A percentile compares a stretch with the other conserved stretches of the same genome.
phyloP scores from a whole-genome alignment of 1,140 invertebrate genomes.

The Conus betulinus region DNA sequence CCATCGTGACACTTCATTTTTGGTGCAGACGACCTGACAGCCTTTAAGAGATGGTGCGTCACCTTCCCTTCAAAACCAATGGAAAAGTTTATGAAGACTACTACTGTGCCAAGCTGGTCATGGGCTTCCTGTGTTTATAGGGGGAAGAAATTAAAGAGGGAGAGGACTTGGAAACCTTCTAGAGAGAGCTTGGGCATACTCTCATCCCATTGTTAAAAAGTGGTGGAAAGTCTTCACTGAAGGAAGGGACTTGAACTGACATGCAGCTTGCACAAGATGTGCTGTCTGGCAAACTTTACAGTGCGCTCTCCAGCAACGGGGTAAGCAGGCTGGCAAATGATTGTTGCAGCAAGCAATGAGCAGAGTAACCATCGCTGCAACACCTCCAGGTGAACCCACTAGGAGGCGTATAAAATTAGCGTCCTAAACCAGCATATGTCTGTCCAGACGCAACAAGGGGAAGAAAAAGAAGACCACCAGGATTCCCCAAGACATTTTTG shows the following conservation, averaged over 20 bases:
- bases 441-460: not conserved
- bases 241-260: not conserved
- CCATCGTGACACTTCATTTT: constrained; percentile 28
- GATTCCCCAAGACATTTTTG: constrained; percentile 5
- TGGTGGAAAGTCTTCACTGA: not conserved
- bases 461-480: constrained; percentile 18
- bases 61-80: no score
- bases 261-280: constrained; percentile 1
- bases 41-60: no score
- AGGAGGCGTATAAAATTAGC: constrained; percentile 28
- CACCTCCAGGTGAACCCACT: constrained; percentile 15
- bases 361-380: not conserved
- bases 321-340: not conserved
- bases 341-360: not conserved
- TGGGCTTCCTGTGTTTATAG: constrained; percentile 21
- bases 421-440: not conserved
- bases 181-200: not conserved
- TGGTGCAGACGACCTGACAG: not conserved
- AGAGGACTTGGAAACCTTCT: not conserved
- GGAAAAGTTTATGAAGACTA: constrained; percentile 1
- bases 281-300: constrained; percentile 19
- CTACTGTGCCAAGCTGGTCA: constrained; percentile 12
- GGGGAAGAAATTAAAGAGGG: not conserved
- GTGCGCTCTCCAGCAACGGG: not conserved
- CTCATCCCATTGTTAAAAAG: not conserved